Percentiles rank a stretch among this genome's conserved stretches.
Evolutionary conservation across 2,113 vertebrate genomes (phyloP).

Genomic region (Cinclus cinclus): DNA sequence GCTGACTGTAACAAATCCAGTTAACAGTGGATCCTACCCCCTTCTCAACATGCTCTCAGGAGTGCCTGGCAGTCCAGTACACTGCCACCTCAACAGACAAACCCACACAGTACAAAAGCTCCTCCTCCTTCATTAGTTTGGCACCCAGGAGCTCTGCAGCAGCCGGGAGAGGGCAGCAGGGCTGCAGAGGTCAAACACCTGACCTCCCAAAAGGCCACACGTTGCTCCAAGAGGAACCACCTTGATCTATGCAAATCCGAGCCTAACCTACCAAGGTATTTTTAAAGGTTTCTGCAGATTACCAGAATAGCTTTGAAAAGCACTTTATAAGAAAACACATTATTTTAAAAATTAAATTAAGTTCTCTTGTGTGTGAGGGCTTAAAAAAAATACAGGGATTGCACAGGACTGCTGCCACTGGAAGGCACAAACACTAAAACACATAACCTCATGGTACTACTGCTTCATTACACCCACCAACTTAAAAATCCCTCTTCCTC

Average conservation of each 20-base stretch:
- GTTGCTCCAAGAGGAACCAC: fast-evolving
- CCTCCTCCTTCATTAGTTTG: fast-evolving
- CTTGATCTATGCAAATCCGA: not conserved
- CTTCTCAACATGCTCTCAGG: fast-evolving
- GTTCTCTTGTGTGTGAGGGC: fast-evolving
- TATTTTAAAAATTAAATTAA: not conserved
- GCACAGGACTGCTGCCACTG: not conserved
- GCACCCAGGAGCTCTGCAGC: not conserved
- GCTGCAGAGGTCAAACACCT: fast-evolving
- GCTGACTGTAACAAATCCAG: not conserved
- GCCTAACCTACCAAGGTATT: not conserved
- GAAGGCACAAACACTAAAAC: not conserved
- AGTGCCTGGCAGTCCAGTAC: fast-evolving
- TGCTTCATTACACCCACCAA: not conserved
- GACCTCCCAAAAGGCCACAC: too few relatives aligned
- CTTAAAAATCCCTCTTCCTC: not conserved
- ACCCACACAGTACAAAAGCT: not conserved
- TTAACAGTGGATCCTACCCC: fast-evolving
- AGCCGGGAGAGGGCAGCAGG: fast-evolving
- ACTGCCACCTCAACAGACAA: fast-evolving
- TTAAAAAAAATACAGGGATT: not conserved
- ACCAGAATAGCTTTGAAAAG: not conserved
- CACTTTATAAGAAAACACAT: fast-evolving
- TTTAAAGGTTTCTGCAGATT: not conserved
- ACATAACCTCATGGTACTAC: not conserved